Percentiles rank a stretch among this genome's conserved stretches.
Conservation (phyloP, 2,113 vertebrate genomes). For the Isichthys henryi region DNA sequence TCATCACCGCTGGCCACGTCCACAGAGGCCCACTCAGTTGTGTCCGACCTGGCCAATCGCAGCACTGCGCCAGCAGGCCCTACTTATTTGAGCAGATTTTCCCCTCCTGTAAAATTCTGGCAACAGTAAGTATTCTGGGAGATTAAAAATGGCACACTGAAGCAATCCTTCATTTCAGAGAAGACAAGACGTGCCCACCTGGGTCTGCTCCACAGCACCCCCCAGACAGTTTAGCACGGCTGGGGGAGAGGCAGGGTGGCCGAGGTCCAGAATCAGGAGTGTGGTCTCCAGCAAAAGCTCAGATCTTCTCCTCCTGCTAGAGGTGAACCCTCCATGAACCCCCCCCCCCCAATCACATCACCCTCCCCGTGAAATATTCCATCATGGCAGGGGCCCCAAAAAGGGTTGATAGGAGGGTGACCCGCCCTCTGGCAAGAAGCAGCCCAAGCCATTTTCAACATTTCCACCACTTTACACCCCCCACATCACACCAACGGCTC, state of each 20-base stretch:
- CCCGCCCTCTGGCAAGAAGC: neutral
- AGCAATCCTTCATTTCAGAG: constrained; percentile 4
- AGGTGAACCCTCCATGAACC: constrained; percentile 24
- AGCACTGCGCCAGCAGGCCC: neutral
- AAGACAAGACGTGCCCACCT: neutral
- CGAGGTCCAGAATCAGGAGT: neutral
- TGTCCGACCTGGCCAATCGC: neutral
- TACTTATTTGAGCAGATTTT: neutral
- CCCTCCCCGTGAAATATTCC: neutral
- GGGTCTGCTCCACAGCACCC: neutral
- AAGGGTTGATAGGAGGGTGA: neutral
- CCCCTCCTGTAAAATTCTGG: neutral
- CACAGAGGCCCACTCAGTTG: neutral
- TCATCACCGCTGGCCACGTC: neutral
- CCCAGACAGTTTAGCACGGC: neutral
- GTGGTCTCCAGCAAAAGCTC: constrained; percentile 7
- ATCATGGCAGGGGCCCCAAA: neutral
- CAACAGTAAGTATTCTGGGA: neutral
- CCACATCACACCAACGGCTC: neutral
- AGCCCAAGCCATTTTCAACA: neutral
- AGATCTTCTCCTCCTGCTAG: neutral
- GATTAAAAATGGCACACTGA: constrained; percentile 7
- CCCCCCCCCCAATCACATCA: neutral
- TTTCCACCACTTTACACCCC: neutral
- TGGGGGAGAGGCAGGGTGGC: constrained; percentile 5